Conservation (phyloP, 2,113 vertebrate genomes). For the Suncus etruscus region DNA sequence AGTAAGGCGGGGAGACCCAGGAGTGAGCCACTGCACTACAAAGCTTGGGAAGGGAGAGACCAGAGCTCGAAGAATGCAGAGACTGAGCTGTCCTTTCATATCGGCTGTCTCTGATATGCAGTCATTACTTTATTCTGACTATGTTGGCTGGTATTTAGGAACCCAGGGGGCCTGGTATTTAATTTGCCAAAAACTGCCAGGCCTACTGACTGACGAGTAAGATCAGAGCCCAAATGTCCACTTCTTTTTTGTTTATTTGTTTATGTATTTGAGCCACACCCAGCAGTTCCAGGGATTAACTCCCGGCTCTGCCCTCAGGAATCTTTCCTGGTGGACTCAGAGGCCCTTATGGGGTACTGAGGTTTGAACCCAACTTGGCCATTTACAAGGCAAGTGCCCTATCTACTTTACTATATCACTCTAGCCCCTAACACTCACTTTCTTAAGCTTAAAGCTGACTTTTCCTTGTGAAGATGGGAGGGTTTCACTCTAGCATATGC, state of each 20-base stretch:
- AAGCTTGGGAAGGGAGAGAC: neutral
- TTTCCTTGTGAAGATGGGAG: neutral
- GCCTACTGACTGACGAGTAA: neutral
- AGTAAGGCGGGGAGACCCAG: neutral
- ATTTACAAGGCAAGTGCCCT: too few relatives aligned
- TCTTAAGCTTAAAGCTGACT: neutral
- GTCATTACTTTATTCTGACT: neutral
- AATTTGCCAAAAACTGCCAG: neutral
- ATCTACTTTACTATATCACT: too few relatives aligned
- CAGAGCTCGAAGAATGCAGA: neutral
- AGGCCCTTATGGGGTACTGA: too few relatives aligned
- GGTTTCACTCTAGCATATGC: neutral
- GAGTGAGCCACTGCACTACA: accelerated
- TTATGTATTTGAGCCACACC: too few relatives aligned
- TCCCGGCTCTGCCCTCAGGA: too few relatives aligned
- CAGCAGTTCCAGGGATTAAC: too few relatives aligned
- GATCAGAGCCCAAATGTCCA: neutral
- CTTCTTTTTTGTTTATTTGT: neutral
- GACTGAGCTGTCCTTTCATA: neutral
- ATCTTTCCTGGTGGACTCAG: too few relatives aligned
- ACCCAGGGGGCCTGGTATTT: neutral
- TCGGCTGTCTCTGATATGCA: neutral
- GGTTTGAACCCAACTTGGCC: too few relatives aligned
- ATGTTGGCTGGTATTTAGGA: neutral
- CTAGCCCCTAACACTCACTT: neutral